phyloP scores from a whole-genome alignment of 2,113 vertebrate genomes.

The Xerus inauris region DNA sequence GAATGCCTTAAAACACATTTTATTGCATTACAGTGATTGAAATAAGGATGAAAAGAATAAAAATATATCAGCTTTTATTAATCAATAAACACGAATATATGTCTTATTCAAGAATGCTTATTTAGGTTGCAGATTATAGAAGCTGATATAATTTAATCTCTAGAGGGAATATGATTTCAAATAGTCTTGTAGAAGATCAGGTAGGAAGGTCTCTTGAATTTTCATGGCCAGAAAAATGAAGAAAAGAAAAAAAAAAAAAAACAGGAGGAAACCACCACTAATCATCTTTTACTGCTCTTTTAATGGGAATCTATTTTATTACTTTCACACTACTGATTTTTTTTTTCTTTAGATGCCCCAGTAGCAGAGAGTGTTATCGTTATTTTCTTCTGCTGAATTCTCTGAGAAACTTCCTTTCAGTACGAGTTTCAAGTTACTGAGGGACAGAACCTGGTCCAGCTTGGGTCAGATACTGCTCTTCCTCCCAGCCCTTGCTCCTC shows the following conservation, averaged over 20 bases:
- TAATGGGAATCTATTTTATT: not conserved
- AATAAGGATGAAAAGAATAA: not conserved
- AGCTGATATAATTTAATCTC: not conserved
- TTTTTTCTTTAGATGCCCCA: not conserved
- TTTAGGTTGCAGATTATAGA: not conserved
- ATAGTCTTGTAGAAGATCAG: not conserved
- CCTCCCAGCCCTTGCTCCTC: not conserved
- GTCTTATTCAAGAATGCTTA: not conserved
- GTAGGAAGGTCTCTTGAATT: not conserved
- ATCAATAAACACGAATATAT: not conserved
- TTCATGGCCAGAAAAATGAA: not conserved
- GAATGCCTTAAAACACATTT: not conserved
- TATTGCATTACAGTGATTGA: not conserved
- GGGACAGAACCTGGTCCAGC: not conserved
- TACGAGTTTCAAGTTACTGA: not conserved
- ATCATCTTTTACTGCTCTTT: not conserved
- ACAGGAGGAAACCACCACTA: not conserved
- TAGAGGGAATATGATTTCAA: not conserved
- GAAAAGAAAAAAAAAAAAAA: conserved; percentile 38
- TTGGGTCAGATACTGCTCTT: not conserved
- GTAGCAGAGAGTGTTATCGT: too few relatives aligned
- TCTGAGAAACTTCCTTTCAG: not conserved
- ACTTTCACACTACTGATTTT: not conserved
- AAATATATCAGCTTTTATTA: not conserved
- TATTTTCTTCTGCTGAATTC: not conserved